Evolutionary conservation across 2,797 vertebrate genomes (phyloP), one percentile per base, ranked within the genome.

Genomic region (Rhabdophis nuchalis): DNA sequence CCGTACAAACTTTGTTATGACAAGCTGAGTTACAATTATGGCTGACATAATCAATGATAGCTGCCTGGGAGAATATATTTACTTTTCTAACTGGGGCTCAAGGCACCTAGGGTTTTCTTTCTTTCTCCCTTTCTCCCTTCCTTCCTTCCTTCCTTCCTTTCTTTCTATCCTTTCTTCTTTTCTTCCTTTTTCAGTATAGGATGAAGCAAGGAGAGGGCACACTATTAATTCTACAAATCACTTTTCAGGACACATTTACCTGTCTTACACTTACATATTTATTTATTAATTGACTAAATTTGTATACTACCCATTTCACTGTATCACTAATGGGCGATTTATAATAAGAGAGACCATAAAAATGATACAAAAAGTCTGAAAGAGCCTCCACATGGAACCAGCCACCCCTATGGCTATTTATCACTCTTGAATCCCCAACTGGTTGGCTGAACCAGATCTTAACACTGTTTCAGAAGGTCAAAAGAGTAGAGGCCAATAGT

Each of bases 11-110:
- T 94, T 77, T 91, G 87, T 86, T 96, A 93, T 85, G 94, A n/a
- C 68, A 95, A 85, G 89, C 90, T 94, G 93, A 96, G 93, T 91
- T 92, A 57, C 95, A 96, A 94, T 95, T 94, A 64, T 91, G 91
- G 89, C 93, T 95, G 95, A 94, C 94, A 96, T 82, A 88, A 90
- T 93, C 92, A 88, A 93, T 93, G 57, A 46, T 85, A 72, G n/a
- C 64, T 88, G 6, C 57, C 18, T 27, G 36, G 86, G 86, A 88
- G 32, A 54, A 90, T 93, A 90, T 64, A 88, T 93, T 93, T 91
- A 82, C 54, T 27, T 87, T 87, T 57, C 57, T 32, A 88, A 54
- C 60, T 89, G 46, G 56, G 56, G 92, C 41, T 88, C 60, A 90
- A 89, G 52, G 29, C 82, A 94, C 25, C 91, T 29, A 41, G 68